Percentiles rank a stretch among this genome's conserved stretches.
phyloP scores from a whole-genome alignment of 2,113 vertebrate genomes.

The Physeter macrocephalus region DNA sequence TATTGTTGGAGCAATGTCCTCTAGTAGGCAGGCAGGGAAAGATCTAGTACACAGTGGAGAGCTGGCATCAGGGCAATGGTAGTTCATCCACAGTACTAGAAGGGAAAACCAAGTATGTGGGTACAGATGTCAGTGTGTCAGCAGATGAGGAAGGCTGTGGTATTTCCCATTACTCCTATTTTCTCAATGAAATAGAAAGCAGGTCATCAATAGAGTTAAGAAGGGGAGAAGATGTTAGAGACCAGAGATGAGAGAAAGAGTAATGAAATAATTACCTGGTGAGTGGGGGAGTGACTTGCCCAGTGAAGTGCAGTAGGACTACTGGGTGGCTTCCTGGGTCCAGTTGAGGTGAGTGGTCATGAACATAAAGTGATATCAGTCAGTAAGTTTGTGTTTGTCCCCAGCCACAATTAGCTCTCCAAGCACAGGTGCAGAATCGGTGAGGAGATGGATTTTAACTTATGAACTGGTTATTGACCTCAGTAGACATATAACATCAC shows the following conservation, averaged over 20 bases:
- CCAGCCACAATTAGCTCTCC: neutral
- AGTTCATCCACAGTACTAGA: neutral
- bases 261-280: neutral
- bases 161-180: neutral
- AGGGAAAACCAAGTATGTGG: neutral
- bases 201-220: neutral
- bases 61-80: neutral
- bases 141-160: neutral
- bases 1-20: neutral
- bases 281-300: neutral
- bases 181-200: constrained; percentile 12
- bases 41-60: neutral
- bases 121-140: neutral
- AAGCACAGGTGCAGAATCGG: neutral
- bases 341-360: neutral
- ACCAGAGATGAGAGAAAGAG: neutral
- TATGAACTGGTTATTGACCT: neutral
- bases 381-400: neutral
- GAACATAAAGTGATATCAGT: neutral
- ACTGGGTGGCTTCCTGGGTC: neutral
- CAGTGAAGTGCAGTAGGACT: neutral
- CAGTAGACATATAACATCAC: neutral
- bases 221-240: neutral
- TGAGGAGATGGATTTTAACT: neutral
- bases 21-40: neutral